Evolutionary conservation across 2,888 invertebrate genomes (phyloP).

Genomic region (Neocrepidodera transversa): DNA sequence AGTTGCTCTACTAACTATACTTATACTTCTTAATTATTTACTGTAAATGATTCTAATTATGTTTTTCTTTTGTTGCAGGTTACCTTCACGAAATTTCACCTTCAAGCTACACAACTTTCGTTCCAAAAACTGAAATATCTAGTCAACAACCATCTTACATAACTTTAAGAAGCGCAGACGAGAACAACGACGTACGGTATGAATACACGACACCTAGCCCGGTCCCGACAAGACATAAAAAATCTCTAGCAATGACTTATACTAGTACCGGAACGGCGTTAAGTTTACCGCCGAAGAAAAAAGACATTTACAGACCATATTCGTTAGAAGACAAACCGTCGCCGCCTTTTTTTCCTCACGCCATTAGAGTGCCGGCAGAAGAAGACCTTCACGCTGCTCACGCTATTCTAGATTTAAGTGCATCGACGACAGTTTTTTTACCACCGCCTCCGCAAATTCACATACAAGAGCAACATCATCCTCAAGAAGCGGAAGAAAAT

Average conservation of each 20-base stretch:
- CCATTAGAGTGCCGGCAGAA: conserved; percentile 72
- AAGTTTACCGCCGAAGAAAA: conserved; percentile 87
- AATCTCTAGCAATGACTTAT: conserved; percentile 83
- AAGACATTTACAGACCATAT: conserved; percentile 90
- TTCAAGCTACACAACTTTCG: conserved; percentile 79
- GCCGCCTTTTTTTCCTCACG: conserved; percentile 56
- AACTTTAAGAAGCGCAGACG: conserved; percentile 64
- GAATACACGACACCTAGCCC: conserved; percentile 58
- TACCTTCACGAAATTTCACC: conserved; percentile 81
- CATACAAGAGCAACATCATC: conserved; percentile 28
- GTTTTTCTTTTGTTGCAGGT: conserved; percentile 66
- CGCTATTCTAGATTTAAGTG: conserved; percentile 87
- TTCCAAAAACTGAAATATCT: conserved; percentile 70
- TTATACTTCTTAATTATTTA: no score
- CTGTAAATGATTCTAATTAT: no score
- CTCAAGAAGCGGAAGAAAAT: conserved; percentile 40
- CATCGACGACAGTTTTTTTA: conserved; percentile 79
- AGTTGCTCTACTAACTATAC: no score
- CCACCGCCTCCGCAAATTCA: conserved; percentile 57
- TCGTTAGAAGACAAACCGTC: conserved; percentile 74
- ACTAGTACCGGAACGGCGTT: conserved; percentile 85
- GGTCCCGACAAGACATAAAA: conserved; percentile 62
- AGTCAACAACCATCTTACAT: conserved; percentile 63
- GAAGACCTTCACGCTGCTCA: conserved; percentile 88
- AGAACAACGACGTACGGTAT: conserved; percentile 56